These are phyloP conservation scores for Caracal caracal DNA, from an alignment of 2,113 vertebrate genomes.

Conservation along the genomic window DNA sequence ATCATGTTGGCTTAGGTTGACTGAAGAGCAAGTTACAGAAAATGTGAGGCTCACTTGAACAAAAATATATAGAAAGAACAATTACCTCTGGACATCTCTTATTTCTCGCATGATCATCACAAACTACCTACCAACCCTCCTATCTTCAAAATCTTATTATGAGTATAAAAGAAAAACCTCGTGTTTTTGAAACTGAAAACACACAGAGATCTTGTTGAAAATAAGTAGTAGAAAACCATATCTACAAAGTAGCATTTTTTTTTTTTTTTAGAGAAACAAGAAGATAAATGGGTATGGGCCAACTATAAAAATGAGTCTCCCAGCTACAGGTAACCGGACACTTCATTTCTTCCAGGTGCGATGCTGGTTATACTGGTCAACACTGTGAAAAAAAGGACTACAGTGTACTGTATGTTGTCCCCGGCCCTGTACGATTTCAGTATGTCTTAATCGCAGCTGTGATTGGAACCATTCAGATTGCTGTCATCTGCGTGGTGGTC, in stretches of 20 bases:
- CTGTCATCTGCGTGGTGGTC: constrained; percentile 99
- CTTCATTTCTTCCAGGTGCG: constrained; percentile 89
- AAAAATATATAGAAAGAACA: neutral
- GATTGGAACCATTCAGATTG: constrained; percentile 99
- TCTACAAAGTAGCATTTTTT: neutral
- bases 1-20: neutral
- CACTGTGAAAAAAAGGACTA: constrained; percentile 99
- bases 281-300: neutral
- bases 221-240: neutral
- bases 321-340: neutral
- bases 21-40: constrained; percentile 25
- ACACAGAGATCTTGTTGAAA: neutral
- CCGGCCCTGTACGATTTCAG: constrained; percentile 96
- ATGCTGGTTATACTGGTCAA: constrained; percentile 97
- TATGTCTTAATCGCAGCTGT: constrained; percentile 99
- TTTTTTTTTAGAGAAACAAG: neutral
- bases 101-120: neutral
- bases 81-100: neutral
- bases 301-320: neutral
- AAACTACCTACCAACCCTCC: neutral
- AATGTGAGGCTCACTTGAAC: neutral
- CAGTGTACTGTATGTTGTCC: constrained; percentile 98
- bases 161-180: neutral
- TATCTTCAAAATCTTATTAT: neutral
- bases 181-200: neutral